phyloP scores from a whole-genome alignment of 2,113 vertebrate genomes.

The Sphyrna mokarran region DNA sequence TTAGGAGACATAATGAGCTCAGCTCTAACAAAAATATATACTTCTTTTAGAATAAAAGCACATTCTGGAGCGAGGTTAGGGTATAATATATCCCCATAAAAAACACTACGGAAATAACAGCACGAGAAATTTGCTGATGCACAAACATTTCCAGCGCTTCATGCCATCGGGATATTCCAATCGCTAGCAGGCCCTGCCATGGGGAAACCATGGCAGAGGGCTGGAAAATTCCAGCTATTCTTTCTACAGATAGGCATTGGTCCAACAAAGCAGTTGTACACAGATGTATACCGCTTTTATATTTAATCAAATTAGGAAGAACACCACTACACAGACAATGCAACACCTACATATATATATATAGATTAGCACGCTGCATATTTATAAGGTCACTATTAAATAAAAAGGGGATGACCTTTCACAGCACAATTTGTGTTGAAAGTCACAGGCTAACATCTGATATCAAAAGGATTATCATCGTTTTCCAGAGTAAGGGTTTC shows the following conservation, averaged over 20 bases:
- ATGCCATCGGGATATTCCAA: too few species aligned
- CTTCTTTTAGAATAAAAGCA: constrained; percentile 6
- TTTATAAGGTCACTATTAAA: constrained; percentile 8
- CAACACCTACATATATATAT: constrained; percentile 3
- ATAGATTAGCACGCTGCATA: neutral
- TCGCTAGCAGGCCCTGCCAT: too few species aligned
- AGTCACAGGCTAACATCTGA: neutral
- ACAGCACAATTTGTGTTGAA: neutral
- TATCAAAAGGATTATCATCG: neutral
- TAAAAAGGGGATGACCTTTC: neutral
- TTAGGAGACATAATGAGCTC: neutral
- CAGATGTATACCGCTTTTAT: constrained; percentile 4
- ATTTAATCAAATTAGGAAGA: neutral
- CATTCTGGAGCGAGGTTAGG: neutral
- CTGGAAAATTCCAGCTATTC: too few species aligned
- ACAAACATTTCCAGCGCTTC: too few species aligned
- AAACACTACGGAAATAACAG: neutral
- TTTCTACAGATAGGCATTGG: neutral
- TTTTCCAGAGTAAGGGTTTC: neutral
- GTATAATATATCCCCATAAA: constrained; percentile 4
- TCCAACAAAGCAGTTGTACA: neutral
- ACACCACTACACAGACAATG: neutral
- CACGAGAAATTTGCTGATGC: neutral
- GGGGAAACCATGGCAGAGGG: too few species aligned
- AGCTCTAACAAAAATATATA: neutral